Evolutionary conservation across 2,888 invertebrate species (phyloP).

Genomic region (Diogma glabrata): DNA sequence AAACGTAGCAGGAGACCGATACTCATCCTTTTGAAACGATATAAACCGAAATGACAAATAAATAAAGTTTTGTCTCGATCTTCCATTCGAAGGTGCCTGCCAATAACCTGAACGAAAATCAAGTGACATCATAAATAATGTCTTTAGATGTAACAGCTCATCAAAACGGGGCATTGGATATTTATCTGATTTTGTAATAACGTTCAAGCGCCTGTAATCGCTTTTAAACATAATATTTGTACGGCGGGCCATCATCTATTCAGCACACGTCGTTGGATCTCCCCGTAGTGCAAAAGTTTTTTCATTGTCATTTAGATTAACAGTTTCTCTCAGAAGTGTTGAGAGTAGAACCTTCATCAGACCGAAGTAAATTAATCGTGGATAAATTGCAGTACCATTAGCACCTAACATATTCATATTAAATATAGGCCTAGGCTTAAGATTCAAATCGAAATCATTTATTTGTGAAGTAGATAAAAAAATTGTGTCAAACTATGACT

Average conservation of each 20-base stretch:
- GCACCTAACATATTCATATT: neutral
- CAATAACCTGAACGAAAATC: slow-evolving; percentile 17
- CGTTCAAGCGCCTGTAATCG: slow-evolving; percentile 25
- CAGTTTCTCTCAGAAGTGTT: too few species aligned
- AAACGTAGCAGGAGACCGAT: slow-evolving; percentile 10
- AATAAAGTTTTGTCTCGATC: slow-evolving; percentile 17
- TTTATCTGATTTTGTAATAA: slow-evolving; percentile 20
- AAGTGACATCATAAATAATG: slow-evolving; percentile 15
- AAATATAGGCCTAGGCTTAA: too few species aligned
- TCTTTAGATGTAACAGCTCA: neutral
- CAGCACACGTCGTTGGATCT: slow-evolving; percentile 12
- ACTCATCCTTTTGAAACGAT: slow-evolving; percentile 15
- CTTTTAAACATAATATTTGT: slow-evolving; percentile 24
- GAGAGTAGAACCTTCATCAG: too few species aligned
- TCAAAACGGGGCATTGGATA: neutral
- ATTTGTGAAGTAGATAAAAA: too few species aligned
- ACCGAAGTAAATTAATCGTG: too few species aligned
- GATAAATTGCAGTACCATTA: neutral
- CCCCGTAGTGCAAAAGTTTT: neutral
- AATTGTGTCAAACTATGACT: too few species aligned
- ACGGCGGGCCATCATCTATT: slow-evolving; percentile 27
- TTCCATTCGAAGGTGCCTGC: slow-evolving; percentile 11
- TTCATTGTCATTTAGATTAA: too few species aligned
- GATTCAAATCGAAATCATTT: too few species aligned
- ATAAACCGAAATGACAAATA: slow-evolving; percentile 17